A percentile compares a stretch with the other conserved stretches of the same genome.
These are phyloP conservation scores for Drosophila recens DNA, from an alignment of 2,888 invertebrate species.

Conservation along the genomic window DNA sequence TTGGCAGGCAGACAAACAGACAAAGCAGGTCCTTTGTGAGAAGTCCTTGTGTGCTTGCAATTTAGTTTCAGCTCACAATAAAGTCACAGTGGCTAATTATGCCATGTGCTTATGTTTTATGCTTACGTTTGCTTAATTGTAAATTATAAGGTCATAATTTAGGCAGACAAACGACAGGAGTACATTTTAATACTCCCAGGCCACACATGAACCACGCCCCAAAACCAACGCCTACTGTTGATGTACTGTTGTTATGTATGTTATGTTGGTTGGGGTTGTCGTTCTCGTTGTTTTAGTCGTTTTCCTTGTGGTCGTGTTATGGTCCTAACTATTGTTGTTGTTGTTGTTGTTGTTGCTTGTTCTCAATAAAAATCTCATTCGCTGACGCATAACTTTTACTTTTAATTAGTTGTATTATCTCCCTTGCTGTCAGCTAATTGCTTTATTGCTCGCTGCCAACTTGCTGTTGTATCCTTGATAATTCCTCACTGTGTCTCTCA, in stretches of 20 bases:
- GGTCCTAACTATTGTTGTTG: slow-evolving; percentile 19
- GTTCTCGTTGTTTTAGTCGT: not conserved
- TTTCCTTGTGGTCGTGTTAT: slow-evolving; percentile 16
- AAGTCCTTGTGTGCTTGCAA: slow-evolving; percentile 29
- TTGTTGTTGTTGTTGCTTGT: slow-evolving; percentile 37
- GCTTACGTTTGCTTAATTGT: slow-evolving; percentile 77
- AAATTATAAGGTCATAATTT: slow-evolving; percentile 76
- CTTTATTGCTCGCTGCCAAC: slow-evolving; percentile 66
- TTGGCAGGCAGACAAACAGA: not conserved
- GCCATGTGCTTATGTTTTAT: slow-evolving; percentile 62
- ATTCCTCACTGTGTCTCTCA: slow-evolving; percentile 12
- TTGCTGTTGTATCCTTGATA: slow-evolving; percentile 46
- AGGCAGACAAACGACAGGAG: slow-evolving; percentile 35
- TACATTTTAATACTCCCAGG: slow-evolving; percentile 70
- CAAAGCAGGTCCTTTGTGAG: slow-evolving; percentile 4
- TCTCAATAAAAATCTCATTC: slow-evolving; percentile 79
- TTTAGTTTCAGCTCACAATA: slow-evolving; percentile 62
- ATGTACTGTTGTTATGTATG: not conserved
- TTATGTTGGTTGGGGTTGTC: slow-evolving; percentile 1
- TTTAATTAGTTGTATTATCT: slow-evolving; percentile 81
- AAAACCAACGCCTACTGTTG: slow-evolving; percentile 1
- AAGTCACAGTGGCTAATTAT: slow-evolving; percentile 64
- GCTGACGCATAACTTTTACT: slow-evolving; percentile 81
- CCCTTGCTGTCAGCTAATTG: slow-evolving; percentile 77
- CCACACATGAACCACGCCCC: slow-evolving; percentile 57